Conservation (phyloP, 2,797 vertebrate species). For the Parotocinclus haroldoi region DNA sequence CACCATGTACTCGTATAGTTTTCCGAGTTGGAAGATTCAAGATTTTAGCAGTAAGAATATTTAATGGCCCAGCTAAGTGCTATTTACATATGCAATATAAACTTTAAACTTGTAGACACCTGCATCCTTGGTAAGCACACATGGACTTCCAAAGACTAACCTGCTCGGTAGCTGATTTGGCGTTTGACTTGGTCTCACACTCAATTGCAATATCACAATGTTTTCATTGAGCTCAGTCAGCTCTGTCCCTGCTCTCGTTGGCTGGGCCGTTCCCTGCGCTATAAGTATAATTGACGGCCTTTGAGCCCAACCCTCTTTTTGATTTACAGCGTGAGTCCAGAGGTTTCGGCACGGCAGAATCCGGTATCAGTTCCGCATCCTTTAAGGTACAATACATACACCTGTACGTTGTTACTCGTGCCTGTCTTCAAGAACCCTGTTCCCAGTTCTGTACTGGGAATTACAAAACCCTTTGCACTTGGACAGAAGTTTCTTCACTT, state of each 20-base stretch:
- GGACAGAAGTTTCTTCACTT: slow-evolving; percentile 17
- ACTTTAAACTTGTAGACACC: no score
- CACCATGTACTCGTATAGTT: no score
- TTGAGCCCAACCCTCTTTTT: slow-evolving; percentile 58
- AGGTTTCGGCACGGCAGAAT: slow-evolving; percentile 81
- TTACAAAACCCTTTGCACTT: slow-evolving; percentile 2
- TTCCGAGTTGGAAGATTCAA: no score
- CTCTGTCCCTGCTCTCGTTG: slow-evolving; percentile 47
- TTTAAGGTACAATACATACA: slow-evolving; percentile 78
- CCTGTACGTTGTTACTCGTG: slow-evolving; percentile 28
- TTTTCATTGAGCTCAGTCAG: slow-evolving; percentile 54
- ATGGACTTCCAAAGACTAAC: slow-evolving; percentile 34
- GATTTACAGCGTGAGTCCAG: slow-evolving; percentile 81
- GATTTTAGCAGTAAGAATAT: no score
- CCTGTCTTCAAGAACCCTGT: slow-evolving; percentile 28
- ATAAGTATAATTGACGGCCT: slow-evolving; percentile 39
- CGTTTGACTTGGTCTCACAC: slow-evolving; percentile 51
- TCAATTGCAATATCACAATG: slow-evolving; percentile 62
- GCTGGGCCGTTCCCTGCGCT: slow-evolving; percentile 50
- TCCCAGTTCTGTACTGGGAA: slow-evolving; percentile 14
- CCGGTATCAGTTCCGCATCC: slow-evolving; percentile 83
- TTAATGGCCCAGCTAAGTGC: no score
- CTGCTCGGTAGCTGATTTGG: slow-evolving; percentile 48
- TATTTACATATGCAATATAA: no score
- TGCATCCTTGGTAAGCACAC: slow-evolving; percentile 11